phyloP scores from a whole-genome alignment of 64 coral and sea anemone species.

The Montipora capricornis region DNA sequence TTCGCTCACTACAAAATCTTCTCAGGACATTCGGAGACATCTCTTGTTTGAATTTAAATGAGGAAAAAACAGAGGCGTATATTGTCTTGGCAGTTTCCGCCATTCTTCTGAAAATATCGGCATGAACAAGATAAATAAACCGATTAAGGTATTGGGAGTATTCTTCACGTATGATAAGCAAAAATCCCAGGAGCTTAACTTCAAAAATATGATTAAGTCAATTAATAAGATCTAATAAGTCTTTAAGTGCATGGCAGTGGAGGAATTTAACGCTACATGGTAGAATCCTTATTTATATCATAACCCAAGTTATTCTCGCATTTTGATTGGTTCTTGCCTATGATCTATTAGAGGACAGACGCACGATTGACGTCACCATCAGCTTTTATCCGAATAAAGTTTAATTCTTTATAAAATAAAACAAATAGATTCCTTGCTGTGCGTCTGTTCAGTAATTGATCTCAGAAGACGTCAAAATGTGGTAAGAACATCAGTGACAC shows the following conservation, averaged over 20 bases:
- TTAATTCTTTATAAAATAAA: too few relatives aligned
- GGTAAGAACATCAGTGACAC: too few relatives aligned
- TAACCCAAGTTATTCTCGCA: not conserved
- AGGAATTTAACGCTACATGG: slow-evolving; percentile 27
- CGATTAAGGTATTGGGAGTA: slow-evolving; percentile 20
- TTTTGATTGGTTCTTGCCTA: not conserved
- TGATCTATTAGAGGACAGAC: not conserved
- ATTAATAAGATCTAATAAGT: not conserved
- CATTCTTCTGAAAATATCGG: slow-evolving; percentile 5
- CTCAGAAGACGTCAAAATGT: too few relatives aligned
- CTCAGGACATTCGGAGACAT: slow-evolving; percentile 18
- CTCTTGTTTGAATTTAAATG: slow-evolving; percentile 37
- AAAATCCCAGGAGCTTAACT: not conserved
- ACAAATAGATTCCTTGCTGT: too few relatives aligned
- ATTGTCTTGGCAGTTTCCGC: slow-evolving; percentile 6
- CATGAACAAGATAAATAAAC: slow-evolving; percentile 31
- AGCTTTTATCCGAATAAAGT: too few relatives aligned
- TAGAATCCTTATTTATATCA: not conserved
- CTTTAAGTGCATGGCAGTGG: slow-evolving; percentile 20
- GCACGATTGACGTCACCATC: not conserved
- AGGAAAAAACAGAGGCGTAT: slow-evolving; percentile 39
- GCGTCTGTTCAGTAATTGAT: too few relatives aligned
- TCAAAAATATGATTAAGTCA: slow-evolving; percentile 35
- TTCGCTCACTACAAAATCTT: not conserved
- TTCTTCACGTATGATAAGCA: slow-evolving; percentile 18